phyloP scores from a whole-genome alignment of 2,888 invertebrate species.

The Rhagonycha fulva region DNA sequence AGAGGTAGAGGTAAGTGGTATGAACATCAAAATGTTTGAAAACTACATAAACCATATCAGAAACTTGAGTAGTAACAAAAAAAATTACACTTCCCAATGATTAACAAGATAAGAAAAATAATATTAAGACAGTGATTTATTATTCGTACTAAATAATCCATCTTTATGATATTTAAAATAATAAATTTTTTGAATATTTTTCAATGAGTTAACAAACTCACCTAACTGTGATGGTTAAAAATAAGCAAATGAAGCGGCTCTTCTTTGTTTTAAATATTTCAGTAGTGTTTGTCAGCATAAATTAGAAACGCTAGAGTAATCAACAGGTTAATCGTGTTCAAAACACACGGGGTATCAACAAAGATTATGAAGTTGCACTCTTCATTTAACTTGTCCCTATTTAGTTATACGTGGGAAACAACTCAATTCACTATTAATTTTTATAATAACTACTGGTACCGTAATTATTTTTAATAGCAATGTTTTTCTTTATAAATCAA shows the following conservation, averaged over 20 bases:
- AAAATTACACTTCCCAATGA: neutral
- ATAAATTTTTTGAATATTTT: neutral
- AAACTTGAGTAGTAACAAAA: neutral
- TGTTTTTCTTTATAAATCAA: neutral
- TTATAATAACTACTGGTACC: neutral
- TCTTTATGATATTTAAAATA: neutral
- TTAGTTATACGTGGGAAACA: slow-evolving; percentile 2
- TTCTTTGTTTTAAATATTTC: slow-evolving; percentile 29
- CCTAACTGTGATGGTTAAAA: neutral
- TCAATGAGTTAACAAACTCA: neutral
- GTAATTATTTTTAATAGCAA: neutral
- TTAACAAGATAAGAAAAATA: neutral
- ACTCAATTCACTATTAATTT: neutral
- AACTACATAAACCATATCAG: neutral
- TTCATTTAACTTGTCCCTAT: slow-evolving; percentile 20
- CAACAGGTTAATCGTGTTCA: slow-evolving; percentile 22
- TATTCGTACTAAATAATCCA: neutral
- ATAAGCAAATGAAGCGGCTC: slow-evolving; percentile 11
- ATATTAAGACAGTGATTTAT: neutral
- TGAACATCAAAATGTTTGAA: neutral
- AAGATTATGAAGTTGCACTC: slow-evolving; percentile 18
- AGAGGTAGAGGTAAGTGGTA: neutral
- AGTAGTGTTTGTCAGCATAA: slow-evolving; percentile 24
- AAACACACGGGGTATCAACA: slow-evolving; percentile 11
- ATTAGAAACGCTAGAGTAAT: slow-evolving; percentile 25